Evolutionary conservation across 2,113 vertebrate genomes (phyloP).

Genomic region (Theristicus caerulescens): DNA sequence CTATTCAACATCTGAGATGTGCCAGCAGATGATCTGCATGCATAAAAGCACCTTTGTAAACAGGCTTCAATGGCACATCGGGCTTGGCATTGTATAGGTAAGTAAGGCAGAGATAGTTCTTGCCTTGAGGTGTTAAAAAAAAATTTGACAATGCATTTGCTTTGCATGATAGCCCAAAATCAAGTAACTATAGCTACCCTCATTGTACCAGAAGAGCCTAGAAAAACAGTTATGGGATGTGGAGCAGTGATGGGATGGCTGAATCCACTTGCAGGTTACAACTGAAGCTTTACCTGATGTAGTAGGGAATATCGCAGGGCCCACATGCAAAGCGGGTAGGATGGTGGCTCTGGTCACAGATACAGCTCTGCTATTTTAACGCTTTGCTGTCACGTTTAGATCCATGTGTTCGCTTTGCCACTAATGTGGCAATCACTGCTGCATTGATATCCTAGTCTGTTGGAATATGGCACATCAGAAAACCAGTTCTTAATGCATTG

Average conservation of each 20-base stretch:
- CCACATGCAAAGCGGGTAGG: background rate
- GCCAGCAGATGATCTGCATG: background rate
- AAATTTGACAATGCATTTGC: background rate
- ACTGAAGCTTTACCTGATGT: background rate
- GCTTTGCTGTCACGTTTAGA: background rate
- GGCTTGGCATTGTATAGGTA: background rate
- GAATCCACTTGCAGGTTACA: background rate
- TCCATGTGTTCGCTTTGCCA: background rate
- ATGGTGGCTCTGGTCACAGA: background rate
- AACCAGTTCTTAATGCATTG: background rate
- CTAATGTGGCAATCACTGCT: background rate
- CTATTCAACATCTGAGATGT: background rate
- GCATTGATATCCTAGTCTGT: background rate
- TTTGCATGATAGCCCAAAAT: background rate
- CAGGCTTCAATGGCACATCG: rapidly evolving
- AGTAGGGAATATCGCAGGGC: background rate
- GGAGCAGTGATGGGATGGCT: background rate
- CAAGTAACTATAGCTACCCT: background rate
- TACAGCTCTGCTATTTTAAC: background rate
- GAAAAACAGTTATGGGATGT: background rate
- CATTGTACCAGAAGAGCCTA: background rate
- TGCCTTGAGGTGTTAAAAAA: background rate
- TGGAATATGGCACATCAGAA: background rate
- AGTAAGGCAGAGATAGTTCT: background rate
- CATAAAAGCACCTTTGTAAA: background rate